Evolutionary conservation across 2,888 invertebrate genomes (phyloP), one percentile per base, ranked within the genome.

Genomic region (Apamea monoglypha): DNA sequence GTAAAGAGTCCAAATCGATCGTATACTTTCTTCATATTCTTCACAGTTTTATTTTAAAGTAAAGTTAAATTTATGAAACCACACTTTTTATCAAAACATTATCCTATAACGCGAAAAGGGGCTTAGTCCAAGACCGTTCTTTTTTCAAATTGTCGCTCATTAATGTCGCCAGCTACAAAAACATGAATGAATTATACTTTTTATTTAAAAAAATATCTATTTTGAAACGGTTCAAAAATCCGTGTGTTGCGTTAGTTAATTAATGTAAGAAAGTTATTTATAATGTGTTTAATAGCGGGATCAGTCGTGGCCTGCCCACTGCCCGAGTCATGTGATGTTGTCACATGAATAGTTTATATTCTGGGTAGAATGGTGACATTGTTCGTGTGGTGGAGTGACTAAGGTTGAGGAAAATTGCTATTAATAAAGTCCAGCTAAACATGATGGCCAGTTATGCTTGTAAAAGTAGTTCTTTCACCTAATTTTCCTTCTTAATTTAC

Each of bases 181-280:
- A 86, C 70, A 79, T 75, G 4, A 79, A 70, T 76, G 44, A 84
- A 78, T 79, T 71, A 86, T 81, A 53, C 44, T 47, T 78, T 74
- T 63, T 61, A 12, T 69, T 7, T 63, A 74, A 74, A 70, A 70
- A 74, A 50, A 44, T 14, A 73, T 18, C 81, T 88, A 81, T 88
- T 88, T 81, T 70, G 70, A 83, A 56, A 81, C 68, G 36, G 66
- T 83, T 79, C 7, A 64, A 78, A 83, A 74, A 74, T 80, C 40
- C 14, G 47, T 69, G 78, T 47, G 74, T 47, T 73, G 80, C 50
- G 83, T 84, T 70, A 18, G 83, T 80, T 84, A 87, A 88, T 88
- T 84, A 88, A 85, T 83, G 78, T 70, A 36, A 68, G 47, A 68
- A 68, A 66, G 85, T 78, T 87, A 87, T 87, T 87, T 88, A 84